Evolutionary conservation across 1,140 invertebrate species (phyloP), one percentile per base, ranked within the genome.

Genomic region (Pseudomyrmex pallidus): DNA sequence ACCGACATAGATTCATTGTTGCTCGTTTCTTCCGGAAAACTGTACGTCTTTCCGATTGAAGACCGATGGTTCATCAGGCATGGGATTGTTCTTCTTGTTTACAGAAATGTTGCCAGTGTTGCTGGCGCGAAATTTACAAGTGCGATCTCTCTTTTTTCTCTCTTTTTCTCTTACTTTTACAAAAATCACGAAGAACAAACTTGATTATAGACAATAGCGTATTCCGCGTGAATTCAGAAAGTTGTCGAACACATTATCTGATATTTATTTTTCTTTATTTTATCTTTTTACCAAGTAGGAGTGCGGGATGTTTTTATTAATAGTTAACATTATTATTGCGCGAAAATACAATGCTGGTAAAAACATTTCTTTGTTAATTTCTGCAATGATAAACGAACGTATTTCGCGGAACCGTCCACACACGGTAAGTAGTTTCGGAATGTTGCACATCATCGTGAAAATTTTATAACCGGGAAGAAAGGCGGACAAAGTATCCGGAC

Each of bases 391-490:
- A 80, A 59, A 59, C 66, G n/a, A 59, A 59, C 66, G 22, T 15
- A 9, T 20, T 50, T 70, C n/a, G 12, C 48, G 61, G 17, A 76
- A 76, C 59, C 59, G 54, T 22, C 5, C 35, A 15, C 54, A 17
- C 46, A 61, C 12, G 22, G 10, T 70, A 50, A 80, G 68, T 72
- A 59, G 20, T 78, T 70, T 3, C 20, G 46, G 54, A 59, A 50
- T 80, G 66, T 80, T 80, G 44, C 54, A 25, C 15, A 56, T 48
- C 7, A 35, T 25, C 54, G 44, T 72, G 66, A 61, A 72, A 80
- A 70, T 80, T 80, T 80, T 61, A 80, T 59, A 12, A 50, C 76
- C 44, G 15, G 59, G 44, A 80, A 72, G 66, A 72, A 72, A 72
- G 15, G 66, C 54, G 12, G 54, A 50, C 54, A 15, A 80, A 80